Percentiles rank a stretch among this genome's conserved stretches.
Evolutionary conservation across 92 coral and sea anemone species (phyloP).

Genomic region (Diadumene lineata): DNA sequence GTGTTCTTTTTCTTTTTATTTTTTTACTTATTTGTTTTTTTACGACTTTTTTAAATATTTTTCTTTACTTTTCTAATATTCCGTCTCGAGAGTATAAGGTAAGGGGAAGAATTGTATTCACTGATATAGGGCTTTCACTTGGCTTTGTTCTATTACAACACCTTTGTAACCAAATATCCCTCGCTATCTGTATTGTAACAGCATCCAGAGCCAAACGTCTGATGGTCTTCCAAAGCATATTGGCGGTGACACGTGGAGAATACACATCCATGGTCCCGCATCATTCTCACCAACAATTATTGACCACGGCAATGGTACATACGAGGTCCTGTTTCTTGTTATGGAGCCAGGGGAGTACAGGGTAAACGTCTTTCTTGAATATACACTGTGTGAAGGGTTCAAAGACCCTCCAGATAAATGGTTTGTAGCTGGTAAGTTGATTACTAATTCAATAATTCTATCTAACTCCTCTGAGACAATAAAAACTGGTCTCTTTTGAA

Average conservation of each 20-base stretch:
- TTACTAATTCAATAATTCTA: too few species aligned
- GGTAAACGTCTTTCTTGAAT: conserved; percentile 61
- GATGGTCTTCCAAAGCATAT: conserved; percentile 50
- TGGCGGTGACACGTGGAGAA: conserved; percentile 90
- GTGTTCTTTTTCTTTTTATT: too few species aligned
- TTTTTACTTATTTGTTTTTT: too few species aligned
- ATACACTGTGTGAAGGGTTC: conserved; percentile 78
- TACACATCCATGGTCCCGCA: conserved; percentile 73
- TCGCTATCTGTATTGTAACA: neutral
- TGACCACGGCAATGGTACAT: conserved; percentile 88
- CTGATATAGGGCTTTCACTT: too few species aligned
- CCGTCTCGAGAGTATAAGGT: too few species aligned
- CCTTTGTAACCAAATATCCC: too few species aligned
- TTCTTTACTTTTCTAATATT: too few species aligned
- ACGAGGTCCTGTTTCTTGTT: conserved; percentile 82
- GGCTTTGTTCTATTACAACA: too few species aligned
- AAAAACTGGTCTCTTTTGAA: too few species aligned
- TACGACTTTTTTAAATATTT: too few species aligned
- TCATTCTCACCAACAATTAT: conserved; percentile 73
- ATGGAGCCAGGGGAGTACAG: conserved; percentile 85
- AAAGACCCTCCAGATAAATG: conserved; percentile 83
- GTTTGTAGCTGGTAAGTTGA: conserved; percentile 78
- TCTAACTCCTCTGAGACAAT: too few species aligned
- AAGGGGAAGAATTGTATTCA: too few species aligned
- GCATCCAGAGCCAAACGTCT: conserved; percentile 74